Conservation (phyloP, 1,140 invertebrate genomes). For the Hylaeus volcanicus region DNA sequence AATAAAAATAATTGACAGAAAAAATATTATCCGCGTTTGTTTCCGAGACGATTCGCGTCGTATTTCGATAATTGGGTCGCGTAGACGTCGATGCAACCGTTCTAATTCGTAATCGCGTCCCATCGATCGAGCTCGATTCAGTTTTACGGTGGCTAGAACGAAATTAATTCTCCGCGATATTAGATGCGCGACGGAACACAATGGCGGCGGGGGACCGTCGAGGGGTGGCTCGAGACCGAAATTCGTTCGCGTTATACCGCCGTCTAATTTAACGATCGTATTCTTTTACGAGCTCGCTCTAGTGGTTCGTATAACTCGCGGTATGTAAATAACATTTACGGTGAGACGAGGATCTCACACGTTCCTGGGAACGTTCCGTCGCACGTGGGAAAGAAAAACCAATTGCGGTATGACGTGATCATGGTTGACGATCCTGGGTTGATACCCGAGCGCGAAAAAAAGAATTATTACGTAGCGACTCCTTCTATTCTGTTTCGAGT, state of each 20-base stretch:
- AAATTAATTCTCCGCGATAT: conserved; percentile 26
- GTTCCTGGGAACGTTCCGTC: not conserved
- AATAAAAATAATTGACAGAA: no score
- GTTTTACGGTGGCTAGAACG: conserved; percentile 4
- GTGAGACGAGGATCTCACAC: not conserved
- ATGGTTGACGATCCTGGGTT: not conserved
- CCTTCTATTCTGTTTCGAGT: no score
- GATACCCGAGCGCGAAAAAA: not conserved
- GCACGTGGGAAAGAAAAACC: not conserved
- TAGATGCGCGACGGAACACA: not conserved
- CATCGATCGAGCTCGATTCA: not conserved
- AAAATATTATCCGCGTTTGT: no score
- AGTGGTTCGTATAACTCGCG: not conserved
- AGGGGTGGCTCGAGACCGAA: not conserved
- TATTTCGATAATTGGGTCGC: conserved; percentile 28
- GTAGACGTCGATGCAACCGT: not conserved
- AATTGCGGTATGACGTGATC: not conserved
- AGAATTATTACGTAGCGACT: no score
- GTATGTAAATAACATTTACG: conserved; percentile 27
- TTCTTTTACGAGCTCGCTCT: conserved; percentile 21
- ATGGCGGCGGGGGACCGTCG: not conserved
- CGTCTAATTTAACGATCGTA: conserved; percentile 23
- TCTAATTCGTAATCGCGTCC: not conserved
- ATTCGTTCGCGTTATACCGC: not conserved
- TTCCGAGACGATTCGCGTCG: not conserved